phyloP scores from a whole-genome alignment of 1,140 invertebrate genomes.

The Scaptomyza graminum region DNA sequence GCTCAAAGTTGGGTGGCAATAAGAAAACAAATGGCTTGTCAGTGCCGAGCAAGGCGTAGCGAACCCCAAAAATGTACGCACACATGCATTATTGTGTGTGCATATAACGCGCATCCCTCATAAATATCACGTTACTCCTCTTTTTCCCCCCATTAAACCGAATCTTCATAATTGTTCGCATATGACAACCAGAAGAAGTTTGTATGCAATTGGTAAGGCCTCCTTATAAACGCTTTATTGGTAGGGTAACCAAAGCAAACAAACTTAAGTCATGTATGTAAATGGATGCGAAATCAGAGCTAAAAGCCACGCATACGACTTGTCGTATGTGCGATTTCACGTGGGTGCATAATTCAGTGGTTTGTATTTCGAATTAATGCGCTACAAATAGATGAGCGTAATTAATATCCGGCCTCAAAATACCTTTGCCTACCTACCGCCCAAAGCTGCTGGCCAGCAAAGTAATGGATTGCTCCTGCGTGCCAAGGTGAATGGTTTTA shows the following conservation, averaged over 20 bases:
- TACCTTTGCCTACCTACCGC: not conserved
- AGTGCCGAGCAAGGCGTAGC: conserved; percentile 4
- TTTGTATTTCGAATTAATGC: conserved; percentile 49
- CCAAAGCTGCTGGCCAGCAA: conserved; percentile 3
- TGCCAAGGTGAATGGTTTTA: conserved; percentile 21
- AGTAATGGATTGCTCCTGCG: conserved; percentile 50
- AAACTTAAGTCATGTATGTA: not conserved
- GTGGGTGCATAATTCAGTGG: conserved; percentile 40
- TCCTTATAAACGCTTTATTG: conserved; percentile 27
- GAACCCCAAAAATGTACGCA: conserved; percentile 24
- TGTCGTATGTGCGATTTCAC: conserved; percentile 36
- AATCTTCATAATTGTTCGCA: conserved; percentile 44
- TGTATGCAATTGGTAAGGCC: conserved; percentile 13
- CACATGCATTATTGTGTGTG: not conserved
- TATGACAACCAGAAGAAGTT: not conserved
- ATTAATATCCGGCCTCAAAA: conserved; percentile 61
- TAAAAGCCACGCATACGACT: conserved; percentile 26
- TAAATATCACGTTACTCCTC: conserved; percentile 23
- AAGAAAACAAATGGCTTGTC: conserved; percentile 47
- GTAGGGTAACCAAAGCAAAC: conserved; percentile 8
- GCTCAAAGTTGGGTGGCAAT: not conserved
- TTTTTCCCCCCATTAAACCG: conserved; percentile 23
- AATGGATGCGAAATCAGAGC: conserved; percentile 17
- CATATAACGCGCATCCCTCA: conserved; percentile 5
- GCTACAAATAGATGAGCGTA: conserved; percentile 56